Evolutionary conservation across 2,797 vertebrate species (phyloP).

Genomic region (Nannoperca australis): DNA sequence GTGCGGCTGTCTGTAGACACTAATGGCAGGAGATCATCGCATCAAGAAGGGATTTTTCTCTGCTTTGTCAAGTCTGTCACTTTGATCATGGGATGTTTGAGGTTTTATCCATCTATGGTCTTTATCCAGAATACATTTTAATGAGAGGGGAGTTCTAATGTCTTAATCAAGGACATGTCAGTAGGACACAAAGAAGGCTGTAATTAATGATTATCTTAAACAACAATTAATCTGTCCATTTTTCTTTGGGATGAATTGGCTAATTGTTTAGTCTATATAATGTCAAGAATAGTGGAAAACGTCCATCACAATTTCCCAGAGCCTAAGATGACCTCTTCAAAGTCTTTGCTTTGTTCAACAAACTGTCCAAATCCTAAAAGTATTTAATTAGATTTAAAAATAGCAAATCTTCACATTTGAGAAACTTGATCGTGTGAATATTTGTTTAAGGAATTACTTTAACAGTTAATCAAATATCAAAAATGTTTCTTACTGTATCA

Average conservation of each 20-base stretch:
- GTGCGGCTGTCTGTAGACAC: conserved; percentile 19
- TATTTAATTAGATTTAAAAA: not conserved
- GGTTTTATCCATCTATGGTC: not conserved
- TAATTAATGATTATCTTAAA: not conserved
- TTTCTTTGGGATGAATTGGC: not conserved
- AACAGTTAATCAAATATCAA: not conserved
- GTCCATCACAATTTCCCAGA: not conserved
- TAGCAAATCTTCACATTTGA: not conserved
- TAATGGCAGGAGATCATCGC: conserved; percentile 45
- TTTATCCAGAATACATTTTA: not conserved
- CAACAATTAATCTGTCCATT: not conserved
- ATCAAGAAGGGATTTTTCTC: conserved; percentile 53
- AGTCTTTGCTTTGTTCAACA: not conserved
- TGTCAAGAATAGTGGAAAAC: not conserved
- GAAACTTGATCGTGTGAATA: not conserved
- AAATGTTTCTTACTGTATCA: not conserved
- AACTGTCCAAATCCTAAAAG: not conserved
- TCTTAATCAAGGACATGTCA: not conserved
- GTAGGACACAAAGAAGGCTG: not conserved
- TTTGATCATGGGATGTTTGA: conserved; percentile 6
- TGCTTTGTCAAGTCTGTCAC: conserved; percentile 31
- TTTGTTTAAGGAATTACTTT: not conserved
- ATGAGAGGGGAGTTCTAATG: not conserved
- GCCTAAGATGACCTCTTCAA: not conserved
- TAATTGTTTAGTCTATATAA: not conserved